Evolutionary conservation across 2,888 invertebrate genomes (phyloP), one percentile per base, ranked within the genome.

Genomic region (Phlogophora meticulosa): DNA sequence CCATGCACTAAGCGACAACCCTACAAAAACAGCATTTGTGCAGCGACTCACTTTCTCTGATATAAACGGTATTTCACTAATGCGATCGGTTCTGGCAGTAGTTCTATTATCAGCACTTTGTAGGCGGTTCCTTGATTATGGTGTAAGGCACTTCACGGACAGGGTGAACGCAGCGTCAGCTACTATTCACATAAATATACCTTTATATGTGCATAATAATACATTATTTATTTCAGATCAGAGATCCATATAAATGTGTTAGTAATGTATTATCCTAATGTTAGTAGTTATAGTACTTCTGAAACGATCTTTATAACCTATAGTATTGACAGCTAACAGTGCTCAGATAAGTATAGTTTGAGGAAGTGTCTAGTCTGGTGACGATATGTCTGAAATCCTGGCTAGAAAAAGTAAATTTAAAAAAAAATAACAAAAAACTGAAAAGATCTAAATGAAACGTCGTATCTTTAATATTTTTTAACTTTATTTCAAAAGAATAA

Each of bases 21-120:
- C 72, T 72, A 43, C 0, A 20, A 53, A 42, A 61, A 62, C 40
- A 20, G 10, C 49, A 46, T 36, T 34, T 48, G 32, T 75, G 42
- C 48, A 55, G 43, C 60, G 58, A 57, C 20, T 58, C 55, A 76
- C 72, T 75, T 75, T 75, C 74, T 32, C 74, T 24, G 65, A 76
- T 72, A 66, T 72, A 74, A 78, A 64, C 63, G 70, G 74, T 78
- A 69, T 73, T 73, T 64, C 24, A 73, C 72, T 77, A 66, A 77
- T 68, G 78, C 73, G 67, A 77, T 63, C 68, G 68, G 56, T 59
- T 34, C 68, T 59, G 63, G 48, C 51, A 40, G 69, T 58, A 49
- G 64, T 76, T 55, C 56, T 22, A 74, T 49, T 74, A 74, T 74
- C 64, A 76, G 64, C 71, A 74, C 76, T 74, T 70, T 76, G 59